Percentiles rank a stretch among this genome's conserved stretches.
Conservation (phyloP, 1,140 invertebrate species). For the Apocrypta bakeri region DNA sequence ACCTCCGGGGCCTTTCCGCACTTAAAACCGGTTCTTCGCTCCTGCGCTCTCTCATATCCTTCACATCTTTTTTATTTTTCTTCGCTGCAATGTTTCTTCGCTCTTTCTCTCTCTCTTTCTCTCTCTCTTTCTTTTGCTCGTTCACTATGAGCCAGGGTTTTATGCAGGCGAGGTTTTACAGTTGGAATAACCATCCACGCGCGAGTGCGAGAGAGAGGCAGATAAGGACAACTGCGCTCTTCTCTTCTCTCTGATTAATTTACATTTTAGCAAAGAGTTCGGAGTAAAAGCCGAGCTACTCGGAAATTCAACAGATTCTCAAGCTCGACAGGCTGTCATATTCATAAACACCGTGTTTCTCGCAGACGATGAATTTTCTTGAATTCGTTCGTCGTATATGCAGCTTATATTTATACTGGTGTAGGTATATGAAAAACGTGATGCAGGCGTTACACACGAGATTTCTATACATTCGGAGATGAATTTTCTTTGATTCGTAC, state of each 20-base stretch:
- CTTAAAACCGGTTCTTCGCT: conserved; percentile 58
- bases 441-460: background rate
- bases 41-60: conserved; percentile 37
- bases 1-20: conserved; percentile 49
- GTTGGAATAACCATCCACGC: conserved; percentile 3
- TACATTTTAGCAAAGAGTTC: background rate
- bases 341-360: background rate
- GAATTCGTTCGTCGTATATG: too few species aligned
- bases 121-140: background rate
- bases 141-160: background rate
- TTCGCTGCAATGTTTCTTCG: conserved; percentile 5
- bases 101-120: conserved; percentile 26
- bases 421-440: too few species aligned
- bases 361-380: background rate
- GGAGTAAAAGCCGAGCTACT: background rate
- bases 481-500: background rate
- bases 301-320: background rate
- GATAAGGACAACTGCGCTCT: conserved; percentile 8
- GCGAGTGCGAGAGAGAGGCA: background rate
- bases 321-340: background rate
- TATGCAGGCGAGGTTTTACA: conserved; percentile 14
- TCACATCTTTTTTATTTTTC: conserved; percentile 30
- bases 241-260: background rate
- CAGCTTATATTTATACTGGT: too few species aligned
- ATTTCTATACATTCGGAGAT: background rate